A percentile compares a stretch with the other conserved stretches of the same genome.
Evolutionary conservation across 2,113 vertebrate species (phyloP).

Genomic region (human (Homo sapiens)): DNA sequence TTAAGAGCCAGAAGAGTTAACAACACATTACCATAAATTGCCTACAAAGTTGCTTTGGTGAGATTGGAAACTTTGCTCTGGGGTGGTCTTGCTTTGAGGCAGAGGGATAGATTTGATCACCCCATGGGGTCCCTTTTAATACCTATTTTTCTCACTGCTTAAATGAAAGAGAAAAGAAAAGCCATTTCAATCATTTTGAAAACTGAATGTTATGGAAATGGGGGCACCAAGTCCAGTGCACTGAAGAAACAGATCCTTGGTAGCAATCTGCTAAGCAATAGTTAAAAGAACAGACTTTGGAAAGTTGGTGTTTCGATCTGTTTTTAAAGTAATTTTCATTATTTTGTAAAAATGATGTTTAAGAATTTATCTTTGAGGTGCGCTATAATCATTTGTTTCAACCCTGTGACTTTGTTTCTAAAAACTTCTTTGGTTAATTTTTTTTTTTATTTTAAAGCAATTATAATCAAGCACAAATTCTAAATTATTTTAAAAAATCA

Average conservation of each 20-base stretch:
- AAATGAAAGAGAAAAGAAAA: slow-evolving; percentile 77
- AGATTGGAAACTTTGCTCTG: slow-evolving; percentile 68
- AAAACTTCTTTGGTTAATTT: slow-evolving; percentile 24
- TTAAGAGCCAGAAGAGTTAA: slow-evolving; percentile 69
- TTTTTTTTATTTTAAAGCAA: slow-evolving; percentile 45
- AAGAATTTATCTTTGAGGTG: slow-evolving; percentile 49
- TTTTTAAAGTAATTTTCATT: slow-evolving; percentile 60
- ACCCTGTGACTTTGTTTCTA: slow-evolving; percentile 47
- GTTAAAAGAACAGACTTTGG: not conserved
- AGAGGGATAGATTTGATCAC: slow-evolving; percentile 71
- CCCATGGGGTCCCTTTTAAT: slow-evolving; percentile 69
- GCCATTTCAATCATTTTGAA: slow-evolving; percentile 71
- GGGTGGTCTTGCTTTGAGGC: slow-evolving; percentile 76
- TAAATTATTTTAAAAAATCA: slow-evolving; percentile 30
- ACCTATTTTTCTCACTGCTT: slow-evolving; percentile 73
- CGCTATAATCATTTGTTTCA: slow-evolving; percentile 22
- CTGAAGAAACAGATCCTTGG: not conserved
- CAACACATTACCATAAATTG: slow-evolving; percentile 65
- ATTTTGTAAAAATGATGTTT: slow-evolving; percentile 52
- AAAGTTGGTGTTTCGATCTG: not conserved
- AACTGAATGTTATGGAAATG: slow-evolving; percentile 68
- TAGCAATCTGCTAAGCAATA: not conserved
- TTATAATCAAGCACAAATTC: slow-evolving; percentile 29
- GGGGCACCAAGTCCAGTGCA: slow-evolving; percentile 26
- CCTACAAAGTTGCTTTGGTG: slow-evolving; percentile 69